Conservation (phyloP, 2,113 vertebrate species). For the Tachuris rubrigastra region DNA sequence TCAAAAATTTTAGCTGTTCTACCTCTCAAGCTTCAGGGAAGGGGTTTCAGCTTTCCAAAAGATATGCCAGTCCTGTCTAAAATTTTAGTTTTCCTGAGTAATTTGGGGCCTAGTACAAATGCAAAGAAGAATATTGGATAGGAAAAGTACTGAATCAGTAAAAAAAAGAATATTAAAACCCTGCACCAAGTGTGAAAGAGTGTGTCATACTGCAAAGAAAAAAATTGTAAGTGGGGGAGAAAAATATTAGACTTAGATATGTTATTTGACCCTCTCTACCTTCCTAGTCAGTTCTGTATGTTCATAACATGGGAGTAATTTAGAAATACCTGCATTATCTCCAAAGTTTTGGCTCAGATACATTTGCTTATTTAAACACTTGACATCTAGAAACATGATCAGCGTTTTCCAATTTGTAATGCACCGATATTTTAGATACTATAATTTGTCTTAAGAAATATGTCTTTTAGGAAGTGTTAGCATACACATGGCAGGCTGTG, state of each 20-base stretch:
- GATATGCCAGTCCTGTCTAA: neutral
- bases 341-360: neutral
- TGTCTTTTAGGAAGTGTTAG: neutral
- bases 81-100: neutral
- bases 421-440: rapidly evolving
- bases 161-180: neutral
- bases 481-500: neutral
- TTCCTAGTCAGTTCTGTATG: neutral
- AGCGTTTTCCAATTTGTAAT: neutral
- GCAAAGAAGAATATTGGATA: neutral
- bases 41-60: neutral
- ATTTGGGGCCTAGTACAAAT: neutral
- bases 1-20: neutral
- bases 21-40: neutral
- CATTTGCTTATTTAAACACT: neutral
- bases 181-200: neutral
- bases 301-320: neutral
- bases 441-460: neutral
- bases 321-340: neutral
- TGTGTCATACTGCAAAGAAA: neutral
- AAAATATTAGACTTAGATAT: neutral
- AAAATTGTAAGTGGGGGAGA: neutral
- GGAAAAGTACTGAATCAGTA: neutral
- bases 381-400: neutral
- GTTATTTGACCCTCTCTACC: neutral